Base-by-base conservation (phyloP, 2,113 vertebrate species). In the Engraulis encrasicolus region DNA sequence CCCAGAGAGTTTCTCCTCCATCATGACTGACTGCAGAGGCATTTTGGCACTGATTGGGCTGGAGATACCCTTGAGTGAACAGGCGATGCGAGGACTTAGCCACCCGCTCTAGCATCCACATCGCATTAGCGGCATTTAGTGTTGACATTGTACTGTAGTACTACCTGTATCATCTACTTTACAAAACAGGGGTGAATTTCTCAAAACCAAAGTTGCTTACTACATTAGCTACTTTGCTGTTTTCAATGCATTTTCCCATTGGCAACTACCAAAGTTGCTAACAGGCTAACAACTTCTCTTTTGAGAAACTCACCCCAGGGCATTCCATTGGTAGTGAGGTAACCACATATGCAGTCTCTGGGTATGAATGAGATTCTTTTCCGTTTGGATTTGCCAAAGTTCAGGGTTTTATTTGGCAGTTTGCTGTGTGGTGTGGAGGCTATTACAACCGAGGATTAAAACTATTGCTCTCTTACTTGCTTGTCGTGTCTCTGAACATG, bases 341-440 rank as follows among this genome's bases (percentile, higher is more conserved):
- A 36, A 74, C 31, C 66, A 17, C 66, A 34, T 27, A 74, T 74
- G 23, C 31, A 74, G n/a, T n/a, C n/a, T n/a, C 40, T 45, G 40
- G 40, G 9, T 34, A 74, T 74, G 66, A 34, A 74, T 74, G 66
- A 15, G 66, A 74, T 34, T 74, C 66, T 74, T 74, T 74, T 74
- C 66, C 66, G 31, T 27, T 74, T 12, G 15, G 2, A 2, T 19
- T 14, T 74, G 66, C 66, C 66, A 74, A 34, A 74, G 27, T 12
- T 31, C 66, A 74, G 66, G n/a, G 27, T 15, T 34, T 34, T 27
- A 15, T 14, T 31, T 74, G 66, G 66, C 66, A 36, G 66, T 74
- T 27, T 15, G 27, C 66, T 74, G 23, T 74, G 27, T 74, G 61
- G 23, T 74, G 27, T 74, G 61, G 23, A 74, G 2, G 18, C 27